Evolutionary conservation across 1,140 invertebrate species (phyloP).

Genomic region (Ceratitis capitata): DNA sequence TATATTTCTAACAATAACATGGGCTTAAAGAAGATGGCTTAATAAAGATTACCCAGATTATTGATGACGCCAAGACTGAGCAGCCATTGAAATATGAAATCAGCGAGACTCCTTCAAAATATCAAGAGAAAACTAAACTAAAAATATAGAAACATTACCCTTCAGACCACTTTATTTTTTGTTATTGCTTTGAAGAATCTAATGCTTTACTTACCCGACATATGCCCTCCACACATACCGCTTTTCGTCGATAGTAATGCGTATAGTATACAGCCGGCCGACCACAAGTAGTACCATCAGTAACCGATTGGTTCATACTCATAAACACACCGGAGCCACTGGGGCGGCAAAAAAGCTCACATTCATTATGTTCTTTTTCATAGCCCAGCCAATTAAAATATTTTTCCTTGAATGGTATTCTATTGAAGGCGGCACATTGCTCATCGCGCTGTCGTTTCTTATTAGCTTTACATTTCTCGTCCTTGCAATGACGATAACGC

Average conservation of each 20-base stretch:
- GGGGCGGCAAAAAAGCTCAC: constrained; percentile 85
- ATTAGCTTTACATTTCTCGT: constrained; percentile 68
- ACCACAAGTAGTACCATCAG: constrained; percentile 84
- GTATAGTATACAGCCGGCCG: constrained; percentile 68
- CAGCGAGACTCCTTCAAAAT: too few relatives aligned
- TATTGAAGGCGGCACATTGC: constrained; percentile 75
- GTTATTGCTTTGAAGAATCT: too few relatives aligned
- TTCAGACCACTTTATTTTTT: too few relatives aligned
- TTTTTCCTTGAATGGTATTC: constrained; percentile 78
- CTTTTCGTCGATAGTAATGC: constrained; percentile 67
- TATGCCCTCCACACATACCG: constrained; percentile 82
- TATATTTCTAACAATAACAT: too few relatives aligned
- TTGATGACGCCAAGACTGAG: too few relatives aligned
- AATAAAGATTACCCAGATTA: too few relatives aligned
- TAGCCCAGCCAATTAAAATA: constrained; percentile 87
- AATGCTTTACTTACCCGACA: constrained; percentile 80
- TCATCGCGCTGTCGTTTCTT: constrained; percentile 50
- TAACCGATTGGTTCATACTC: constrained; percentile 80
- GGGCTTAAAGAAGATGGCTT: too few relatives aligned
- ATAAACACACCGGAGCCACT: constrained; percentile 84
- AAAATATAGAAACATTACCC: too few relatives aligned
- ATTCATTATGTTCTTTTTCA: constrained; percentile 72
- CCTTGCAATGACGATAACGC: constrained; percentile 76
- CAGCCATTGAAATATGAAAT: too few relatives aligned
- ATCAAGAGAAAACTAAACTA: too few relatives aligned